Evolutionary conservation across 2,113 vertebrate genomes (phyloP).

Genomic region (Bothrops jararaca): DNA sequence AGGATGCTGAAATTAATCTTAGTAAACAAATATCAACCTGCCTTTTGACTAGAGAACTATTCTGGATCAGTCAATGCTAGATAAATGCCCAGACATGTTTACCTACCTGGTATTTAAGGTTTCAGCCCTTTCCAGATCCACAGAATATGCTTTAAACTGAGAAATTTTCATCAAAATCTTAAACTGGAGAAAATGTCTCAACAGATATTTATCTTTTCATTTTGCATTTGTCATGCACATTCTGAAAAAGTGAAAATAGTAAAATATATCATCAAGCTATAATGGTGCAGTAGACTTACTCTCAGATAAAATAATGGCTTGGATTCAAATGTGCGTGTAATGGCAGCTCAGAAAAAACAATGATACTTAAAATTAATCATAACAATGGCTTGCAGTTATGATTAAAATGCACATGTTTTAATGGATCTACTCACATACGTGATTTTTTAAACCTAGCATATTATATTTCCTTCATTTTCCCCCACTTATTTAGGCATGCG

Average conservation of each 20-base stretch:
- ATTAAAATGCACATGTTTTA: background rate
- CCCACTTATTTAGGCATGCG: background rate
- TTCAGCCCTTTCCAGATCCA: conserved; percentile 55
- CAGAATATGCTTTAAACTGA: conserved; percentile 55
- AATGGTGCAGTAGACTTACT: background rate
- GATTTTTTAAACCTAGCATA: background rate
- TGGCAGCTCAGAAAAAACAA: background rate
- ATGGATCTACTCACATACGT: background rate
- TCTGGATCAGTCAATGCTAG: conserved; percentile 61
- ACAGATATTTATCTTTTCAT: conserved; percentile 48
- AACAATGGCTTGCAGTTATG: background rate
- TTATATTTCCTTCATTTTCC: background rate
- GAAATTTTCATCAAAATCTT: conserved; percentile 56
- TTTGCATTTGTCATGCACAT: conserved; percentile 23
- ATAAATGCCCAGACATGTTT: conserved; percentile 59
- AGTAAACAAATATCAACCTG: background rate
- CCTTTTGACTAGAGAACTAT: conserved; percentile 23
- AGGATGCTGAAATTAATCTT: background rate
- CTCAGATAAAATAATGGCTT: background rate
- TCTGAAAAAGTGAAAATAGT: conserved; percentile 35
- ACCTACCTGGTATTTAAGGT: conserved; percentile 65
- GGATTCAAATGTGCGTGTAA: background rate
- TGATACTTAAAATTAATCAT: background rate
- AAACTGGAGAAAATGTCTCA: conserved; percentile 58
- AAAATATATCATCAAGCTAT: background rate